phyloP scores from a whole-genome alignment of 2,797 vertebrate species.

The Momotus momota region DNA sequence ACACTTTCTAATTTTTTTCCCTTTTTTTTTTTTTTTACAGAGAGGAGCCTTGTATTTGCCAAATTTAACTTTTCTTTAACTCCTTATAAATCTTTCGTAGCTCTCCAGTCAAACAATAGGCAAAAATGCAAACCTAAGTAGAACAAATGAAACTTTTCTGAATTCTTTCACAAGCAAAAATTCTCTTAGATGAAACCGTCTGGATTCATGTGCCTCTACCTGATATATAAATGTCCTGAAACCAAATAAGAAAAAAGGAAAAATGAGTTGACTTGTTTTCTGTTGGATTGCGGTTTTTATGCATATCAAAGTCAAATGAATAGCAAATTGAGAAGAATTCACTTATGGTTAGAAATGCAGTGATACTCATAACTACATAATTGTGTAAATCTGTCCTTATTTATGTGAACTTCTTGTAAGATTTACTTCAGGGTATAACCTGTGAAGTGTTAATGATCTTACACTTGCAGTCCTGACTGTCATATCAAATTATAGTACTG shows the following conservation, averaged over 20 bases:
- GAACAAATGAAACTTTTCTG: conserved; percentile 74
- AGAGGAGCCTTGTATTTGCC: conserved; percentile 14
- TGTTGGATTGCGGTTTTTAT: conserved; percentile 70
- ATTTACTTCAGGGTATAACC: conserved; percentile 78
- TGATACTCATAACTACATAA: conserved; percentile 73
- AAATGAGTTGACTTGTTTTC: conserved; percentile 73
- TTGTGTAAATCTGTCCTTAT: conserved; percentile 77
- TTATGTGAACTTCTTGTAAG: conserved; percentile 77
- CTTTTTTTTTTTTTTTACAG: neutral
- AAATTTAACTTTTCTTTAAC: conserved; percentile 56
- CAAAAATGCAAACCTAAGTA: conserved; percentile 76
- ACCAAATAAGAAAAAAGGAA: conserved; percentile 72
- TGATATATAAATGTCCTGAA: conserved; percentile 78
- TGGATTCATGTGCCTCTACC: conserved; percentile 51
- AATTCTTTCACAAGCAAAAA: conserved; percentile 75
- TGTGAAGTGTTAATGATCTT: conserved; percentile 79
- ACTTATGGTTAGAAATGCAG: conserved; percentile 70
- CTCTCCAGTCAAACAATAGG: conserved; percentile 49
- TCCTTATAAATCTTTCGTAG: conserved; percentile 30
- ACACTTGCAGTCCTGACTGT: conserved; percentile 70
- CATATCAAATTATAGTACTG: conserved; percentile 71
- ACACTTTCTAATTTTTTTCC: neutral
- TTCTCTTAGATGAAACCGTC: conserved; percentile 67
- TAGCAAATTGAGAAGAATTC: conserved; percentile 67
- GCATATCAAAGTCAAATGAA: conserved; percentile 77